Evolutionary conservation across 2,888 invertebrate species (phyloP), one percentile per base, ranked within the genome.

Genomic region (Dioctria linearis): DNA sequence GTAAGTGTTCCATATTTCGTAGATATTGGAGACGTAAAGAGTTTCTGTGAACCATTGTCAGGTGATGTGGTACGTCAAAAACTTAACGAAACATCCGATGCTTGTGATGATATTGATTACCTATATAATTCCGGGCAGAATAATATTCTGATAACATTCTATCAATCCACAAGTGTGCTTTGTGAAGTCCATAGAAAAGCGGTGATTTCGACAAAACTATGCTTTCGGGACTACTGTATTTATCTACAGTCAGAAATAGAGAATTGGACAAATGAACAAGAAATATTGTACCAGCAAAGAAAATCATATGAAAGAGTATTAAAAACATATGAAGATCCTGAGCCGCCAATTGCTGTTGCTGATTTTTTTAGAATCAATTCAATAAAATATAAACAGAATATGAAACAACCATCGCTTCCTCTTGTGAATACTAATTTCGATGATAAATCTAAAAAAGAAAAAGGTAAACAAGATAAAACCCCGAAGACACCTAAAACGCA

Each of bases 141-240:
- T 13, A 37, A 13, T 57, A 11, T 73, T 9, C 4, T 8, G 3
- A 8, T 42, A 42, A 46, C 73, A 2, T 73, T 73, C 13, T 4
- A 57, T 49, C 11, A 57, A 13, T 13, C 39, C 5, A 54, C n/a
- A 25, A 39, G n/a, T 5, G 42, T 1, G 0, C 37, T 43, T 63
- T 11, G 1, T 6, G 49, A 76, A 46, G 46, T 25, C 2, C 0
- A 63, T 3, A 46, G 42, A 37, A 46, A 9, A 4, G 25, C 25
- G 6, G 63, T 39, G 11, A 3, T 76, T n/a, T 75, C 75, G 0
- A 80, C 82, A 37, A 79, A 54, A 40, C 59, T 82, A 8, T 81
- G 79, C 39, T 81, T 80, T 66, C 80, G 82, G 42, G 82, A 82
- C 61, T 82, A 78, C 46, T 76, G 66, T 25, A 49, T 67, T 43